Evolutionary conservation across 1,140 invertebrate genomes (phyloP), one percentile per base, ranked within the genome.

Genomic region (Lepidurus packardi): DNA sequence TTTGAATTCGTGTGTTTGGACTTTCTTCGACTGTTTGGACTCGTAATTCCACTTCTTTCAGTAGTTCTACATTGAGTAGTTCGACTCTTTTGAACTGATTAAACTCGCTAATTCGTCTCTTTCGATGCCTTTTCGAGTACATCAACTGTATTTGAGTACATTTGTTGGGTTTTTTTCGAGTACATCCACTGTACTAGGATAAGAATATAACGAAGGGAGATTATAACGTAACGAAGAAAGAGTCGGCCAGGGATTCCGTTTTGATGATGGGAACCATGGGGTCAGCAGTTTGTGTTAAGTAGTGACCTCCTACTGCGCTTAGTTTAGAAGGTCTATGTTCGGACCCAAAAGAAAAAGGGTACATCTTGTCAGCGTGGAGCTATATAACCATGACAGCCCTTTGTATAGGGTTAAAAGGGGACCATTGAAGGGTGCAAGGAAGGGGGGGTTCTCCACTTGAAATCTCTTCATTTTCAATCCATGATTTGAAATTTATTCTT

Each of bases 281-380:
- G 53, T 65, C 53, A 65, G 21, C n/a, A 65, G 53, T 65, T 65
- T 65, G 53, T n/a, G 53, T 65, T 65, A 65, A 65, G 21, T 13
- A 65, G 53, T 65, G 16, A 65, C 53, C 53, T 65, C 53, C 53
- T 65, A 65, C 53, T 16, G 53, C 21, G 53, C 21, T 65, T 13
- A 21, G 13, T 13, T 21, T 65, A 21, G 53, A 21, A 4, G 53
- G 53, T n/a, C 53, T n/a, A n/a, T 5, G 9, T 3, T 7, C 53
- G 21, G 21, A 3, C 34, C 34, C 2, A 34, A 34, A 34, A 34
- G 34, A 34, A 34, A 34, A 34, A 34, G 4, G 34, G 34, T 4
- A 1, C 53, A 65, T 21, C 53, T 65, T 65, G 53, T 65, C 53
- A 65, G 53, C 53, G 53, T 21, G 53, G 53, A 13, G 0, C 21